Base-by-base conservation (phyloP, 1,140 invertebrate species). In the Chironomus striatipennis region DNA sequence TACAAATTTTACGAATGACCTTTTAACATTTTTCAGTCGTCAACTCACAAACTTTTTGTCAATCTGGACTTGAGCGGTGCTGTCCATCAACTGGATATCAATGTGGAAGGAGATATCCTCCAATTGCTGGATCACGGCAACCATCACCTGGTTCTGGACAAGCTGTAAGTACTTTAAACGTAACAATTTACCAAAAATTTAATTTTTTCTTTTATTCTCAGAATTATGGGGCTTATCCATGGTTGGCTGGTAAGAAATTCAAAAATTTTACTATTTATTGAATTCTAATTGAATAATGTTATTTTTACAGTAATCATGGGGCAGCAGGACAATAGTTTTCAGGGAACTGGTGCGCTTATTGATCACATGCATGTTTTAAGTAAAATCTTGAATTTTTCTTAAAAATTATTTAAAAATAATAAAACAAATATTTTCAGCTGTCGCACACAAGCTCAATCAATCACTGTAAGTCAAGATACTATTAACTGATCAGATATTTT, bases 331-430 rank as follows among this genome's bases (percentile, higher is more conserved):
- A 84, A 90, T 77, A 84, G 83, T 73, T 91, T 90, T 77, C 76
- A 90, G 43, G 90, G 89, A n/a, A 89, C 88, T n/a, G 90, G 89
- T 7, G 89, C 88, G 6, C 81, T 92, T 2, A 86, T 91, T 64
- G 85, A 86, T 76, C 77, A 83, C 12, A 83, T 85, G 20, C 86
- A 90, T 79, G 86, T 92, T 7, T 77, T 91, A 1, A 91, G 47
- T 57, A 57, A 57, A 10, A 12, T 34, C n/a, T n/a, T n/a, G 8
- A 47, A 7, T 43, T 43, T 43, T 43, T 10, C 5, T 43, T 43
- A 43, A n/a, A n/a, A n/a, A n/a, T n/a, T n/a, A n/a, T n/a, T n/a
- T n/a, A n/a, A n/a, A n/a, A n/a, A n/a, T n/a, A n/a, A n/a, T n/a
- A n/a, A n/a, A n/a, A n/a, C n/a, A n/a, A n/a, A n/a, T n/a, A 47